Evolutionary conservation across 1,140 invertebrate species (phyloP), one percentile per base, ranked within the genome.

Genomic region (Pinna nobilis): DNA sequence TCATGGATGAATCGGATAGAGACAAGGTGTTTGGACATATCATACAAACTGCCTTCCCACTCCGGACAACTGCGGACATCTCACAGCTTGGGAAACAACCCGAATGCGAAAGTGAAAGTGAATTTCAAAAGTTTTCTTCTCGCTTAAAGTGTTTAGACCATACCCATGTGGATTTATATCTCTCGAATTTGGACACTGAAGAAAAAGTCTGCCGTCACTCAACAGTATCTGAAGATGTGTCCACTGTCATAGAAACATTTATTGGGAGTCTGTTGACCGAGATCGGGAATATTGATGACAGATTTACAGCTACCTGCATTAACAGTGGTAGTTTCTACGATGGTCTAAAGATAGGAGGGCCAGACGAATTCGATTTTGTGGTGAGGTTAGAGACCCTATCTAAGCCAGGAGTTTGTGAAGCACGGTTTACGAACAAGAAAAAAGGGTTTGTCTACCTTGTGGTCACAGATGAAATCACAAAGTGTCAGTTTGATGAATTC

Each of bases 331-430:
- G 64, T 53, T 66, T 66, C 35, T 66, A 53, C 28, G 64, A 66
- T 39, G 64, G 33, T 2, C 32, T 39, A 4, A 66, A 66, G 32
- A 39, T 66, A 53, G 64, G 64, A 13, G 37, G 37, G 37, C 47
- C 49, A 33, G 64, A 66, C 23, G 64, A 66, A 53, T 66, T 66
- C 49, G 64, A 66, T 37, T 66, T 66, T 37, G 37, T 33, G 1
- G 64, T 50, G 5, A 51, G 23, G 33, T 15, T 66, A 23, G 49
- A 66, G 30, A 33, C 18, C 4, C 25, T 66, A 4, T 66, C 30
- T 28, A 35, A 23, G 25, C 4, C 32, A 13, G 33, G 3, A 33
- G 64, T 3, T 35, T 30, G 51, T 4, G 64, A 66, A 23, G 47
- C 64, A 13, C 64, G 64, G 2, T 51, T 39, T 23, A 33, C 64